Percentiles rank a stretch among this genome's conserved stretches.
These are phyloP conservation scores for Belonocnema kinseyi DNA, from an alignment of 1,140 invertebrate genomes.

Conservation along the genomic window DNA sequence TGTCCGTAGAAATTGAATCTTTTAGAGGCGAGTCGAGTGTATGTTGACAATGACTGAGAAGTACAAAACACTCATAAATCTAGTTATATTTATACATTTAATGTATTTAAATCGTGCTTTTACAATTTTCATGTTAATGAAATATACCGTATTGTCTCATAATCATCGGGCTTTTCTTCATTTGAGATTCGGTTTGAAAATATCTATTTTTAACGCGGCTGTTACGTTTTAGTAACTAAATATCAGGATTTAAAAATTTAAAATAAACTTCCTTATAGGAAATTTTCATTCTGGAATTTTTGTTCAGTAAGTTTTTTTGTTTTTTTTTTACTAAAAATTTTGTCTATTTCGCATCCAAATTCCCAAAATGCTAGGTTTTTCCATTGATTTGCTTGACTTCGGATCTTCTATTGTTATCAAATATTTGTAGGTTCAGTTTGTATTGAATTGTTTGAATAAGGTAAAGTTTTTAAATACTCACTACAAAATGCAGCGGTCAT, in stretches of 20 bases:
- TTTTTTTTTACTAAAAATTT: too few species aligned
- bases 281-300: too few species aligned
- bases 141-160: constrained; percentile 45
- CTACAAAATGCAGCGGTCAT: constrained; percentile 56
- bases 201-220: background rate
- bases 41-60: constrained; percentile 68
- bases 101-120: constrained; percentile 67
- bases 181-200: constrained; percentile 30
- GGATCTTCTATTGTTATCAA: background rate
- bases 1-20: background rate
- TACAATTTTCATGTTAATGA: constrained; percentile 56
- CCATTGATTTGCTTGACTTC: too few species aligned
- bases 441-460: constrained; percentile 20
- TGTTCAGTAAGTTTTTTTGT: too few species aligned
- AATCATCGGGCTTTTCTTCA: constrained; percentile 16
- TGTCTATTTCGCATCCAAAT: too few species aligned
- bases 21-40: constrained; percentile 51
- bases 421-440: constrained; percentile 27
- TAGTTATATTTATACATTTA: constrained; percentile 69
- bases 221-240: background rate
- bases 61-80: constrained; percentile 70
- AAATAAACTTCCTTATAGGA: too few species aligned
- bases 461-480: constrained; percentile 31
- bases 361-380: too few species aligned
- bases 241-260: background rate